Evolutionary conservation across 2,113 vertebrate species (phyloP).

Genomic region (Bos javanicus): DNA sequence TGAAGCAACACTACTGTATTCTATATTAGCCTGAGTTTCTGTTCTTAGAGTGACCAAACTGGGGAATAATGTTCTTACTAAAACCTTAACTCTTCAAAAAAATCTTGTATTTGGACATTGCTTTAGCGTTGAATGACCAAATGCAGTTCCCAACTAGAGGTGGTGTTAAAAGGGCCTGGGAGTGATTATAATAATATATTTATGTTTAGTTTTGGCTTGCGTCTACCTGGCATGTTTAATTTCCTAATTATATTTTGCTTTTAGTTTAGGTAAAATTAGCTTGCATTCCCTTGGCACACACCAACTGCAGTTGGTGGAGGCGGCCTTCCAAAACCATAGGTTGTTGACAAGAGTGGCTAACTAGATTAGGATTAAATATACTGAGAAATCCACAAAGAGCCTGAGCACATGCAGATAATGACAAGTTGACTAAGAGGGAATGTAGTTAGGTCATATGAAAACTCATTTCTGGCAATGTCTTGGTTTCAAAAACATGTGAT

Average conservation of each 20-base stretch:
- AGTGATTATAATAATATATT: constrained; percentile 36
- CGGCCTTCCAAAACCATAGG: constrained; percentile 28
- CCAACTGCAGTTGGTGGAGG: constrained; percentile 25
- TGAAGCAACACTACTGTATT: not conserved
- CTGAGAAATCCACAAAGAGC: constrained; percentile 42
- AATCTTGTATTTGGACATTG: not conserved
- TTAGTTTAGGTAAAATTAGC: constrained; percentile 48
- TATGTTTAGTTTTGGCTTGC: constrained; percentile 32
- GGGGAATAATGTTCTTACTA: not conserved
- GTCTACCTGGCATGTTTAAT: constrained; percentile 45
- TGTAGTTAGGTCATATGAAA: constrained; percentile 23
- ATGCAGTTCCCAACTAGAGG: not conserved
- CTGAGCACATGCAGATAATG: constrained; percentile 37
- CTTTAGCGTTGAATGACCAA: not conserved
- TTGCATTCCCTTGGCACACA: constrained; percentile 25
- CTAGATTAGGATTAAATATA: constrained; percentile 43
- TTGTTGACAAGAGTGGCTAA: constrained; percentile 51
- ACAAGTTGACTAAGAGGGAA: not conserved
- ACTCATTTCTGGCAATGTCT: not conserved
- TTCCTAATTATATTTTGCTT: constrained; percentile 56
- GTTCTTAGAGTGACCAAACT: not conserved
- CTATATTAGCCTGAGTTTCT: not conserved
- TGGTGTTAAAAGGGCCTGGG: not conserved
- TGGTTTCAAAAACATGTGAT: not conserved
- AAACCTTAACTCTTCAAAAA: not conserved